These are phyloP conservation scores for Trichosurus vulpecula DNA, from an alignment of 2,797 vertebrate species.

Conservation along the genomic window DNA sequence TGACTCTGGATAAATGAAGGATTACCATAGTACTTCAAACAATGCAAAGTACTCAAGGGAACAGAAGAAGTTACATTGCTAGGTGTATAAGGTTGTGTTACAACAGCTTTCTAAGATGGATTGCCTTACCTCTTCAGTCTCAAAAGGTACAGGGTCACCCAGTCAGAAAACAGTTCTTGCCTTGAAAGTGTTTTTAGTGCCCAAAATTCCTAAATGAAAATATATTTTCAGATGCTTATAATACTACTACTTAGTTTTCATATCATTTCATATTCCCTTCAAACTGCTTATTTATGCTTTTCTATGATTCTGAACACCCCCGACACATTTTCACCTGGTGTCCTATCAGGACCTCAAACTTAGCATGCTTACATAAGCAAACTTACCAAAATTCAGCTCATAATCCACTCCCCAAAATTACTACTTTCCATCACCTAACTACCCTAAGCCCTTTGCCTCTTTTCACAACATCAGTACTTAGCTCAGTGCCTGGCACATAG, in stretches of 20 bases:
- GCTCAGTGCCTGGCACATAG: background rate
- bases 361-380: too few relatives aligned
- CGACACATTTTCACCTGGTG: background rate
- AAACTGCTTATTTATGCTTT: background rate
- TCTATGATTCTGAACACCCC: background rate
- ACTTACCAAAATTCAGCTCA: background rate
- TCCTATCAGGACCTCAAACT: background rate
- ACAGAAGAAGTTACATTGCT: background rate
- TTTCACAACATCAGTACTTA: background rate
- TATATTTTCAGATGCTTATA: conserved; percentile 13
- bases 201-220: conserved; percentile 84
- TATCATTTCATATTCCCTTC: conserved; percentile 40
- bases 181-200: conserved; percentile 84
- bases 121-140: conserved; percentile 81
- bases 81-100: background rate
- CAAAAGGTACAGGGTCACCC: conserved; percentile 85
- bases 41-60: background rate
- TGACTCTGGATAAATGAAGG: background rate
- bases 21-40: rapidly evolving
- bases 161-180: conserved; percentile 85
- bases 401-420: background rate
- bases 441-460: background rate
- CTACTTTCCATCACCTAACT: background rate
- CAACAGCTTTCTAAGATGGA: background rate
- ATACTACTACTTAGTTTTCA: conserved; percentile 37